phyloP scores from a whole-genome alignment of 2,113 vertebrate species.

The Callithrix jacchus region DNA sequence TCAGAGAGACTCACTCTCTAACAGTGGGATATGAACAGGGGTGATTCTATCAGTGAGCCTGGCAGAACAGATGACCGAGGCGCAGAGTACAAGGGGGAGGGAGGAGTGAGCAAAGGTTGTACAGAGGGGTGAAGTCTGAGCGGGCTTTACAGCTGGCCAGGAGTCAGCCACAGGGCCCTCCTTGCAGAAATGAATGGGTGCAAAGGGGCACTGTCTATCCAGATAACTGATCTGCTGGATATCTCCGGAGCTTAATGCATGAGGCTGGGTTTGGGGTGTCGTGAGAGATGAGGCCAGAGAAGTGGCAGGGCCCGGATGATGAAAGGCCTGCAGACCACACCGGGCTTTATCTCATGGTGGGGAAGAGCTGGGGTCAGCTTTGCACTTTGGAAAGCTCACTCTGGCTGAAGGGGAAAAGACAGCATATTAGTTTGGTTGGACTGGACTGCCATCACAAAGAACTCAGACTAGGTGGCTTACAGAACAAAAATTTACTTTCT shows the following conservation, averaged over 20 bases:
- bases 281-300: background rate
- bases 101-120: background rate
- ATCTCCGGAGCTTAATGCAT: background rate
- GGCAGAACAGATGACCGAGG: background rate
- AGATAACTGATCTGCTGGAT: background rate
- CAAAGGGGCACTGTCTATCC: background rate
- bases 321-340: background rate
- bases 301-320: background rate
- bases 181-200: background rate
- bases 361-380: background rate
- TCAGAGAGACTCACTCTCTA: background rate
- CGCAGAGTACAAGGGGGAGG: background rate
- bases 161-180: background rate
- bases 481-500: background rate
- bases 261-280: background rate
- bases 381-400: background rate
- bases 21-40: background rate
- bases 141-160: background rate
- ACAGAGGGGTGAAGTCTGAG: background rate
- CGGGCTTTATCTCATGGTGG: background rate
- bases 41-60: background rate
- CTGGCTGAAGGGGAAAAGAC: background rate
- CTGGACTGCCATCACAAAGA: background rate
- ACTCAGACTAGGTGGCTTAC: background rate
- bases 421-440: background rate